Conservation (phyloP, 2,797 vertebrate genomes). For the Leptatherina wallacei region DNA sequence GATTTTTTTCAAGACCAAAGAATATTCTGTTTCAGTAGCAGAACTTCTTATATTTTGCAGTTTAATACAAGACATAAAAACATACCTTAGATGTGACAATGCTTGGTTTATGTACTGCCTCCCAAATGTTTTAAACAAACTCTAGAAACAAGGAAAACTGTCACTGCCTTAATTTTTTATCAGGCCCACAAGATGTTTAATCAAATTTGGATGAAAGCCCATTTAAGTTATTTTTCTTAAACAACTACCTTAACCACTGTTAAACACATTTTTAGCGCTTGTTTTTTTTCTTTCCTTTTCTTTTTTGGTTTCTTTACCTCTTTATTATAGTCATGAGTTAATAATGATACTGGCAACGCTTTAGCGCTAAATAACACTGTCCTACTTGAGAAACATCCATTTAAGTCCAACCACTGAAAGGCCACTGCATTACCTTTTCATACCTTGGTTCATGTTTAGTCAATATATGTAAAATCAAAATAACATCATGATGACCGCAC, state of each 20-base stretch:
- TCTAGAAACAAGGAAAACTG: neutral
- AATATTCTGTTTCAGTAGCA: neutral
- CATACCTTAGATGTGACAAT: neutral
- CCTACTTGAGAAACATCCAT: neutral
- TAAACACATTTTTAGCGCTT: too few species aligned
- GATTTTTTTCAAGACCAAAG: neutral
- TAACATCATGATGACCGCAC: constrained; percentile 70
- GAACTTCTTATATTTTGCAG: constrained; percentile 4
- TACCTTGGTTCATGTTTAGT: neutral
- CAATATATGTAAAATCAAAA: constrained; percentile 15
- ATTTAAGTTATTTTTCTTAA: neutral
- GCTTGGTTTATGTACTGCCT: neutral
- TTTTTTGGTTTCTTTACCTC: neutral
- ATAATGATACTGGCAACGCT: neutral
- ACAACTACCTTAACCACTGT: too few species aligned
- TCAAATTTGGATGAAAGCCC: neutral
- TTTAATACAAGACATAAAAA: neutral
- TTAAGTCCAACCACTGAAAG: neutral
- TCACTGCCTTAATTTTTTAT: neutral
- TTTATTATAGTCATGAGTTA: neutral
- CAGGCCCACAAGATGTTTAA: neutral
- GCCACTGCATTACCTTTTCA: neutral
- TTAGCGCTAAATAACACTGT: neutral
- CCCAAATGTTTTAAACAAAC: constrained; percentile 8
- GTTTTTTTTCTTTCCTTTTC: neutral